A percentile compares a stretch with the other conserved stretches of the same genome.
Conservation (phyloP, 2,888 invertebrate genomes). For the Drosophila tripunctata region DNA sequence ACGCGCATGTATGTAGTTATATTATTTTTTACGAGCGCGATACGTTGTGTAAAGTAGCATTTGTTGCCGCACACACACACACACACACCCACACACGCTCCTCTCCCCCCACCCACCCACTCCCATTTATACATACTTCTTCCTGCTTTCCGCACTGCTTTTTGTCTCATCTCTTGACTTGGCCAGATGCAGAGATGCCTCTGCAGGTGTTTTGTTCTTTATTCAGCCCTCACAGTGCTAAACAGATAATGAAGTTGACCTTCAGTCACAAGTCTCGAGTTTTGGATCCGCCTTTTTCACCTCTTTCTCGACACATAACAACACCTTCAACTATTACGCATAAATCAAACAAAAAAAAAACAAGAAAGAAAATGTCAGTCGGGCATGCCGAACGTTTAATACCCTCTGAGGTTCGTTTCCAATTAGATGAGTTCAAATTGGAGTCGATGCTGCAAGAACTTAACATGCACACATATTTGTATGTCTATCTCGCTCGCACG, state of each 20-base stretch:
- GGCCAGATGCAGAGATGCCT: not conserved
- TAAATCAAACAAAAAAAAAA: no score
- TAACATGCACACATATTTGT: no score
- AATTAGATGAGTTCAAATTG: no score
- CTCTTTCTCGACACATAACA: not conserved
- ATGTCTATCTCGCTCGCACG: no score
- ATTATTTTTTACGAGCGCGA: conserved; percentile 78
- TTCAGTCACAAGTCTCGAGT: not conserved
- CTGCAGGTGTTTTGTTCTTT: not conserved
- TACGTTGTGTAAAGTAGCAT: conserved; percentile 75
- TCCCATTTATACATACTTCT: not conserved
- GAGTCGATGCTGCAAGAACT: no score
- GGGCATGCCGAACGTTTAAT: no score
- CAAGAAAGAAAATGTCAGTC: no score
- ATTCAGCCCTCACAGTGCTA: no score
- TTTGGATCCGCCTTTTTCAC: not conserved
- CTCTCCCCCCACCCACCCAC: not conserved
- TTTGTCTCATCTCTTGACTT: not conserved
- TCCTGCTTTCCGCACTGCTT: not conserved
- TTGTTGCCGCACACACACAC: conserved; percentile 27
- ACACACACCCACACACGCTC: not conserved
- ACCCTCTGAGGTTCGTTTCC: no score
- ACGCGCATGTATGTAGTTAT: conserved; percentile 74
- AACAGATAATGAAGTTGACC: not conserved
- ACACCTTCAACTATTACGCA: no score